A percentile compares a stretch with the other conserved stretches of the same genome.
phyloP scores from a whole-genome alignment of 1,140 invertebrate genomes.

The Drosophila yakuba region DNA sequence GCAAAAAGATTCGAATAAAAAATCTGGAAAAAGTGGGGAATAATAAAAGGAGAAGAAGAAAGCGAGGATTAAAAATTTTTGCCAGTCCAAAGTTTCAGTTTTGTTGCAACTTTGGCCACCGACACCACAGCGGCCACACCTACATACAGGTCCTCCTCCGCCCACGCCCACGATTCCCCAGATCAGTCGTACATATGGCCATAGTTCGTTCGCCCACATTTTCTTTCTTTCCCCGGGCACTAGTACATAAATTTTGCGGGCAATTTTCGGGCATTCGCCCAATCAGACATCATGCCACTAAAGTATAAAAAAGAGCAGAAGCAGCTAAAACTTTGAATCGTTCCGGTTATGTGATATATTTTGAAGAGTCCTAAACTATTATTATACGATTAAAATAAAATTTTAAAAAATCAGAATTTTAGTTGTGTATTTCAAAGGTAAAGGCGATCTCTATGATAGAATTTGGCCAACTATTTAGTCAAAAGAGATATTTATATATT shows the following conservation, averaged over 20 bases:
- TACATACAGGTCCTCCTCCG: not conserved
- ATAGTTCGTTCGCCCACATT: slow-evolving; percentile 10
- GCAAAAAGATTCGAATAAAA: slow-evolving; percentile 51
- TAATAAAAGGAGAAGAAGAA: slow-evolving; percentile 29
- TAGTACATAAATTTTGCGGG: slow-evolving; percentile 68
- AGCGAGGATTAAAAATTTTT: slow-evolving; percentile 62
- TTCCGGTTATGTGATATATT: not conserved
- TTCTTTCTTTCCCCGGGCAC: slow-evolving; percentile 8
- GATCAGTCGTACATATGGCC: slow-evolving; percentile 30
- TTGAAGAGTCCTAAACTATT: not conserved
- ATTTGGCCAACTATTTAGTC: no score
- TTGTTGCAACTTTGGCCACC: slow-evolving; percentile 79
- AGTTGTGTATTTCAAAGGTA: no score
- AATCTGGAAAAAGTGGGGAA: slow-evolving; percentile 35
- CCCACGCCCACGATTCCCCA: not conserved
- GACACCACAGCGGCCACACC: slow-evolving; percentile 60
- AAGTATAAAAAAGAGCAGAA: slow-evolving; percentile 23
- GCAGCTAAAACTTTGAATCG: slow-evolving; percentile 2
- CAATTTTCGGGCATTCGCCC: slow-evolving; percentile 62
- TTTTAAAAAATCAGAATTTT: no score
- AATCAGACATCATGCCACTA: slow-evolving; percentile 53
- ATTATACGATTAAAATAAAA: not conserved
- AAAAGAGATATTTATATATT: no score
- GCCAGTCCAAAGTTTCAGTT: slow-evolving; percentile 71
- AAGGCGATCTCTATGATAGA: no score